Conservation (phyloP, 2,888 invertebrate genomes). For the Dorcus hopei region DNA sequence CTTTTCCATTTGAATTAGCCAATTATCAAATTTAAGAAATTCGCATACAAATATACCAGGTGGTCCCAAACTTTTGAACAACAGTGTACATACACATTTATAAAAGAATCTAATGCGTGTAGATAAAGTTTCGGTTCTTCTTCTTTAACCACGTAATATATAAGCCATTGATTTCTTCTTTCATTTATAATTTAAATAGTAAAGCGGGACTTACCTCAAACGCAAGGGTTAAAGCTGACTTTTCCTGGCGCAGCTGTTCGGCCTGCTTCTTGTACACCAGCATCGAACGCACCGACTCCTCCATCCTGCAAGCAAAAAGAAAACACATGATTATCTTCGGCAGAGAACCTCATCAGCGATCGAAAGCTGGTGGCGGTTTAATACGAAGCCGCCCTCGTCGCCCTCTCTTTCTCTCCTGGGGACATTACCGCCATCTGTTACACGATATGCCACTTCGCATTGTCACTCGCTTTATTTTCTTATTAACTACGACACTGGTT, state of each 20-base stretch:
- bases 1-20: too few relatives aligned
- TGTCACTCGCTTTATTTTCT: slow-evolving; percentile 19
- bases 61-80: too few relatives aligned
- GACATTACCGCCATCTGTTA: slow-evolving; percentile 19
- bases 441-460: slow-evolving; percentile 18
- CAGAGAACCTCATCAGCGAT: slow-evolving; percentile 11
- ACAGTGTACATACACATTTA: too few relatives aligned
- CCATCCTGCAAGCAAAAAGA: slow-evolving; percentile 62
- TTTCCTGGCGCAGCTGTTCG: slow-evolving; percentile 73
- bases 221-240: slow-evolving; percentile 65
- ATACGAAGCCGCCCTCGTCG: neutral
- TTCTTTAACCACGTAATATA: too few relatives aligned
- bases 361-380: slow-evolving; percentile 6
- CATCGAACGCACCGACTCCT: slow-evolving; percentile 72
- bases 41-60: too few relatives aligned
- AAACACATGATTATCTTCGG: neutral
- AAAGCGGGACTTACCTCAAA: slow-evolving; percentile 60
- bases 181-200: neutral
- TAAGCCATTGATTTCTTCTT: too few relatives aligned
- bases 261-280: slow-evolving; percentile 71
- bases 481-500: slow-evolving; percentile 15
- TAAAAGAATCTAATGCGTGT: too few relatives aligned
- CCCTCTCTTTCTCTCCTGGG: slow-evolving; percentile 9
- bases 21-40: too few relatives aligned
- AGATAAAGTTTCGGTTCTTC: too few relatives aligned